phyloP scores from a whole-genome alignment of 2,888 invertebrate genomes.

The Drosophila mercatorum region DNA sequence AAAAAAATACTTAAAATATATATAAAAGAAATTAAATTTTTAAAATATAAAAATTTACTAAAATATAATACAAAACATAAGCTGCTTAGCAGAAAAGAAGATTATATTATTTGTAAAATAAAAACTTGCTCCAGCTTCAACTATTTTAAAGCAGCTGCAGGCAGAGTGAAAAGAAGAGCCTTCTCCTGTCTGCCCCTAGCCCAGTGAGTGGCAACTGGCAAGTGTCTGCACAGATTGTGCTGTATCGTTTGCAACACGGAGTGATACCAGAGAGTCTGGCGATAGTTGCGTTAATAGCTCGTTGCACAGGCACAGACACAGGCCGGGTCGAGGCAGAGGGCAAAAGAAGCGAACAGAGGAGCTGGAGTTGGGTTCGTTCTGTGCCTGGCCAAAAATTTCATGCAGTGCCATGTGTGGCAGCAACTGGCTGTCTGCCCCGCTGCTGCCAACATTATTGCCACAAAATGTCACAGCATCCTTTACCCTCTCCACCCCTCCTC shows the following conservation, averaged over 20 bases:
- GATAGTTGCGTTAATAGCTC: conserved; percentile 61
- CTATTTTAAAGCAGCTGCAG: not conserved
- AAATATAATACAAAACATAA: not conserved
- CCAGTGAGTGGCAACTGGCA: conserved; percentile 5
- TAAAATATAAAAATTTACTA: not conserved
- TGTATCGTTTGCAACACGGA: conserved; percentile 17
- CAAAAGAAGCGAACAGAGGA: conserved; percentile 25
- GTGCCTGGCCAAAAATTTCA: conserved; percentile 61
- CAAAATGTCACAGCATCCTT: conserved; percentile 65
- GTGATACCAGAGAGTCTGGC: conserved; percentile 33
- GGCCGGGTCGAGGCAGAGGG: conserved; percentile 24
- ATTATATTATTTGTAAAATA: not conserved
- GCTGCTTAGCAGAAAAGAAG: not conserved
- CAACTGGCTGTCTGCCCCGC: not conserved
- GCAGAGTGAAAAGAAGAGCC: not conserved
- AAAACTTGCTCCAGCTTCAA: not conserved
- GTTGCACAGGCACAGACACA: conserved; percentile 40
- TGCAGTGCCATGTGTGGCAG: conserved; percentile 47
- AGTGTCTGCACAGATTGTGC: conserved; percentile 7
- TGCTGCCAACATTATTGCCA: conserved; percentile 67
- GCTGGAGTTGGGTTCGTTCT: not conserved
- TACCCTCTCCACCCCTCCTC: conserved; percentile 7
- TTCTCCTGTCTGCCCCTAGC: not conserved
- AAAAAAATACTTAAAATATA: too few relatives aligned
- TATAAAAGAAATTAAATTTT: too few relatives aligned